Percentiles rank a stretch among this genome's conserved stretches.
phyloP scores from a whole-genome alignment of 1,140 invertebrate species.

The Hyles euphorbiae region DNA sequence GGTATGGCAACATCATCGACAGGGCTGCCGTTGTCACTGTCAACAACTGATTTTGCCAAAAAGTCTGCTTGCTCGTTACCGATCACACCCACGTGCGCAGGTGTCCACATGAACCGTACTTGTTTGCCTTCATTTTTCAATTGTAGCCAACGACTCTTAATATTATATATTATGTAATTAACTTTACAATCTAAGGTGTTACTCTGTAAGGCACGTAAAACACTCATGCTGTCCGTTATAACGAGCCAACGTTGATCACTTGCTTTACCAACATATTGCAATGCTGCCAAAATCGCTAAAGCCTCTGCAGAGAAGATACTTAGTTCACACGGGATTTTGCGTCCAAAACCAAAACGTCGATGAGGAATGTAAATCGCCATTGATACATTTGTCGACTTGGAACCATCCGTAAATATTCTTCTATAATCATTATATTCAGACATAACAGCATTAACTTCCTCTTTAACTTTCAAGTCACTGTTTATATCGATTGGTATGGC shows the following conservation, averaged over 20 bases:
- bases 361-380: background rate
- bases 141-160: background rate
- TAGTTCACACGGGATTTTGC: background rate
- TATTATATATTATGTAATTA: background rate
- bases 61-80: background rate
- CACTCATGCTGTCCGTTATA: conserved; percentile 1
- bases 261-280: background rate
- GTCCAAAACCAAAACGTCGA: background rate
- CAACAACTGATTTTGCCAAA: conserved; percentile 1
- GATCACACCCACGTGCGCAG: background rate
- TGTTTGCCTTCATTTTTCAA: background rate
- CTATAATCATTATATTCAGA: background rate
- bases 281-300: background rate
- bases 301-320: background rate
- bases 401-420: background rate
- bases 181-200: background rate
- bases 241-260: background rate
- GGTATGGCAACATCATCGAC: background rate
- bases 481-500: background rate
- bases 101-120: conserved; percentile 2
- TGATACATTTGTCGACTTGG: background rate
- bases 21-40: background rate
- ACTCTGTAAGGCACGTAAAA: background rate
- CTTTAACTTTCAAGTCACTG: background rate
- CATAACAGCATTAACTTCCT: background rate